Evolutionary conservation across 2,888 invertebrate species (phyloP).

Genomic region (Prionchulus punctatus): DNA sequence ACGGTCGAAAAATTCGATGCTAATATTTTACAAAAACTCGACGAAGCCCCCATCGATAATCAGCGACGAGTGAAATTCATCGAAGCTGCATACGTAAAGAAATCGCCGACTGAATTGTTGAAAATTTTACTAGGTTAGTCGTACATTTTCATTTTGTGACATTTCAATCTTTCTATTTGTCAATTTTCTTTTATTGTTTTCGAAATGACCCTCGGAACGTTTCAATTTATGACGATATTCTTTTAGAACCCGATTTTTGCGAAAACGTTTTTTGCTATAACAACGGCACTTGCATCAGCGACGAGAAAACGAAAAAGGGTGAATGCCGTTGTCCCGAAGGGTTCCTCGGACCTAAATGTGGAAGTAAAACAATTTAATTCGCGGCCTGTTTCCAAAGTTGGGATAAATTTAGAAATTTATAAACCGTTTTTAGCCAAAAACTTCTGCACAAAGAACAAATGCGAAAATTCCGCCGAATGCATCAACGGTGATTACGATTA

Average conservation of each 20-base stretch:
- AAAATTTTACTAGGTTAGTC: not conserved
- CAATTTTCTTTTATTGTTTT: too few relatives aligned
- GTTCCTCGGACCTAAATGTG: slow-evolving; percentile 7
- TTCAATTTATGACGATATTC: too few relatives aligned
- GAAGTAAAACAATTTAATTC: not conserved
- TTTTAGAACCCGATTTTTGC: slow-evolving; percentile 5
- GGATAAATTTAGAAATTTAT: not conserved
- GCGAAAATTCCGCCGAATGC: slow-evolving; percentile 7
- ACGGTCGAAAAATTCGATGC: not conserved
- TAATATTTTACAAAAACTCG: not conserved
- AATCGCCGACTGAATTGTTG: not conserved
- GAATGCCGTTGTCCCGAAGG: slow-evolving; percentile 3
- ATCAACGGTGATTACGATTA: slow-evolving; percentile 1
- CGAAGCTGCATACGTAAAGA: not conserved
- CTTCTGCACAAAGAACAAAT: slow-evolving; percentile 6
- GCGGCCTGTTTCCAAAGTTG: too few relatives aligned
- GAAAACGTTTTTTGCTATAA: not conserved
- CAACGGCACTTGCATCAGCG: slow-evolving; percentile 3
- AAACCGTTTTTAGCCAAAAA: not conserved
- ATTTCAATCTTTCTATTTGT: too few relatives aligned
- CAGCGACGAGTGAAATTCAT: not conserved
- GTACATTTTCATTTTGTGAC: too few relatives aligned
- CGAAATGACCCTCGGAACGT: too few relatives aligned
- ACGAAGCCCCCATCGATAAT: not conserved
- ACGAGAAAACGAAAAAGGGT: not conserved